These are phyloP conservation scores for Tachysurus fulvidraco DNA, from an alignment of 2,113 vertebrate genomes.

Conservation along the genomic window DNA sequence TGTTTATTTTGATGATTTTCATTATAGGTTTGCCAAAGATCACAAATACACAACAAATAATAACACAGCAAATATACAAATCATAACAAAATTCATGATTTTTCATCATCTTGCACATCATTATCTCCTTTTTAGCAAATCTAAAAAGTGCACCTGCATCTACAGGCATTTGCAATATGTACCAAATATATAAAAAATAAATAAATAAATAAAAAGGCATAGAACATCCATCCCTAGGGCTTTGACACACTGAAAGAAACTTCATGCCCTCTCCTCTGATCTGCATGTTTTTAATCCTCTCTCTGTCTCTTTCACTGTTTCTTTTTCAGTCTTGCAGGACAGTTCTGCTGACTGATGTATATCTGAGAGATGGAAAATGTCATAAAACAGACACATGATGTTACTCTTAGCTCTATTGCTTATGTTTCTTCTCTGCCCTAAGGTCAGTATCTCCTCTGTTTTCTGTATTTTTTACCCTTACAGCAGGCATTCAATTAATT, in stretches of 20 bases:
- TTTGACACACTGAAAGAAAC: not conserved
- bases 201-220: not conserved
- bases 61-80: not conserved
- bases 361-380: conserved; percentile 39
- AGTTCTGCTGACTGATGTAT: conserved; percentile 59
- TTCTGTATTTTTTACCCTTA: not conserved
- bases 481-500: conserved; percentile 46
- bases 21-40: not conserved
- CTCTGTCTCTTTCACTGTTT: not conserved
- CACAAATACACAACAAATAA: not conserved
- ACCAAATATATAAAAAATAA: not conserved
- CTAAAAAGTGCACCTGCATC: not conserved
- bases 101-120: not conserved
- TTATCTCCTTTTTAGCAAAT: not conserved
- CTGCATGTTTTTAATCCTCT: conserved; percentile 4
- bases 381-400: conserved; percentile 7
- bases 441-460: conserved; percentile 19
- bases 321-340: conserved; percentile 27
- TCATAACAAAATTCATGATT: too few relatives aligned
- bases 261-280: conserved; percentile 7
- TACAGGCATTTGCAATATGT: not conserved
- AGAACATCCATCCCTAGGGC: not conserved
- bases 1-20: conserved; percentile 2
- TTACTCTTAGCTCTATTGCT: conserved; percentile 32
- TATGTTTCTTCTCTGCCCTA: conserved; percentile 3